Base-by-base conservation (phyloP, 2,888 invertebrate genomes). In the Lochmaea crataegi region DNA sequence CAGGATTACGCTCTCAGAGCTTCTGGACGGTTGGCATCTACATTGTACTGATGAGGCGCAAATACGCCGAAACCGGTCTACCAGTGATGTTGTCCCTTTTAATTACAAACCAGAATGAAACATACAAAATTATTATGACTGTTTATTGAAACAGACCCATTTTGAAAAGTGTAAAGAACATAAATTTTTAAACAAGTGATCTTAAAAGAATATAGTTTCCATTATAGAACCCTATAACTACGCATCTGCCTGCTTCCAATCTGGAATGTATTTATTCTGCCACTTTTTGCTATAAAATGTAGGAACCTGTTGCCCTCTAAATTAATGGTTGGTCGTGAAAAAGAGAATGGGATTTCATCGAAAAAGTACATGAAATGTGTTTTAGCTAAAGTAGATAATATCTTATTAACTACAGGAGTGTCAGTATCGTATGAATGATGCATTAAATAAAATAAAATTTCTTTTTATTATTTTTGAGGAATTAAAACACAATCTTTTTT, bases 311-410 rank as follows among this genome's bases (percentile, higher is more conserved):
- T 68, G 69, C 72, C 68, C 58, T 65, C 60, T 71, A 72, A 58
- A 73, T 70, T 75, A 61, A 73, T 70, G 72, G 45, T 65, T 41
- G 48, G 48, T 67, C 65, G 58, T 69, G 74, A 57, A 60, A 61
- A 63, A 18, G 72, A 64, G 61, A 63, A 18, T 41, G 65, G 68
- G 32, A 70, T 70, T 76, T 73, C 71, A 70, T 75, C 65, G 51
- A 38, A 71, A 68, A 51, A 42, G 61, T 68, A 77, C 77, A 77
- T 68, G 75, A 68, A 73, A 74, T 75, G 65, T 61, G 68, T 77
- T 77, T 77, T 75, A 77, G 68, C 41, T n/a, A 38, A 6, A n/a
- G 58, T n/a, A 32, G 58, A 7, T 16, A 41, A 41, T 61, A 16
- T n/a, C 41, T 16, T 41, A 11, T 41, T 41, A 41, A 41, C 9